A percentile compares a stretch with the other conserved stretches of the same genome.
Evolutionary conservation across 2,113 vertebrate genomes (phyloP).

Genomic region (Recurvirostra avosetta): DNA sequence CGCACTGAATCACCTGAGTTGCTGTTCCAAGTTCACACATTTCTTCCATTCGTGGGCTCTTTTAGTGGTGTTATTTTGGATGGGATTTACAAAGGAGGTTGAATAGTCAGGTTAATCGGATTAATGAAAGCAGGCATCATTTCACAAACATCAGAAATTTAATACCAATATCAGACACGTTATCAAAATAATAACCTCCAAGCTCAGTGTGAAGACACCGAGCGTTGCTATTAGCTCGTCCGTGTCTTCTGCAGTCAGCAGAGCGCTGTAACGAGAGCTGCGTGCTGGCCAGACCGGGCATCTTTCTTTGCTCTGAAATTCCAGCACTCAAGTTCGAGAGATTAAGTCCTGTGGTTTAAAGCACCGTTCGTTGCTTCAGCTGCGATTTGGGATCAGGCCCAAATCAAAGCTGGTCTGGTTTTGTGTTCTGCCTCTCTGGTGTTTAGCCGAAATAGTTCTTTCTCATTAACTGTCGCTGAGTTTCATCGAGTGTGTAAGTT

Average conservation of each 20-base stretch:
- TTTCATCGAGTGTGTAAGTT: neutral
- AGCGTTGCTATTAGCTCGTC: neutral
- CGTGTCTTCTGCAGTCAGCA: neutral
- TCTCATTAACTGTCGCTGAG: neutral
- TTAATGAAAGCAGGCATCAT: neutral
- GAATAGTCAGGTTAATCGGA: neutral
- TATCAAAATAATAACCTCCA: neutral
- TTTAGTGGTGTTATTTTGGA: neutral
- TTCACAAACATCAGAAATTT: neutral
- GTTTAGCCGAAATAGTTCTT: neutral
- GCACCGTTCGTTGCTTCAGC: neutral
- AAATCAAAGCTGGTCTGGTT: neutral
- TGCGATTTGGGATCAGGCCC: fast-evolving
- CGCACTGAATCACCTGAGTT: neutral
- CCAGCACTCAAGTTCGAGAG: neutral
- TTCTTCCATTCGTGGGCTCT: neutral
- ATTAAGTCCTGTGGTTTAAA: neutral
- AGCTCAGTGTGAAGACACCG: neutral
- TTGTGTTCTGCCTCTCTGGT: neutral
- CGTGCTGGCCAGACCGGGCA: fast-evolving
- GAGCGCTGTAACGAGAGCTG: neutral
- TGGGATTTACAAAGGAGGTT: neutral
- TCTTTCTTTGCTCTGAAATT: neutral
- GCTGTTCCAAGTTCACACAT: neutral
- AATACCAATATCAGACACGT: neutral